Percentiles rank a stretch among this genome's conserved stretches.
These are phyloP conservation scores for Morpho achilles DNA, from an alignment of 2,888 invertebrate species.

Conservation along the genomic window DNA sequence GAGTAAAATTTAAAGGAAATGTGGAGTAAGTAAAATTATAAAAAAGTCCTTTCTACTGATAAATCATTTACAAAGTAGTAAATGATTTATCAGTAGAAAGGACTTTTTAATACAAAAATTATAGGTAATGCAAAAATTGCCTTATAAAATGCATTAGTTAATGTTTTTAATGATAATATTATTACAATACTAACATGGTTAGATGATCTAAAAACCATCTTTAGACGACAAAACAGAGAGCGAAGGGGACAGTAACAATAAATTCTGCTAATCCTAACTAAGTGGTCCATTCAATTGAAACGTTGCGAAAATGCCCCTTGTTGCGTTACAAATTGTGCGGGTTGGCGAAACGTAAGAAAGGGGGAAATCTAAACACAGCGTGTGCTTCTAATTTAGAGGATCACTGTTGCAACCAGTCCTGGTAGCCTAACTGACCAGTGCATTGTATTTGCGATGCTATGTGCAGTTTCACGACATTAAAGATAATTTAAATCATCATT, in stretches of 20 bases:
- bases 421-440: constrained; percentile 11
- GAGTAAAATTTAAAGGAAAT: too few relatives aligned
- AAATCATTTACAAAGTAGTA: too few relatives aligned
- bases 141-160: too few relatives aligned
- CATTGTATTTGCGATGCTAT: background rate
- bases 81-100: too few relatives aligned
- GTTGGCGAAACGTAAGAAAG: constrained; percentile 50
- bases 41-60: too few relatives aligned
- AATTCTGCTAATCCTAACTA: constrained; percentile 42
- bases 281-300: constrained; percentile 59
- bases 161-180: background rate
- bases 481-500: too few relatives aligned
- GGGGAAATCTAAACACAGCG: constrained; percentile 52
- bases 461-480: too few relatives aligned
- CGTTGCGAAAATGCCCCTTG: constrained; percentile 64
- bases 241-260: constrained; percentile 40
- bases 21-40: too few relatives aligned
- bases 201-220: constrained; percentile 34
- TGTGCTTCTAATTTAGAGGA: constrained; percentile 56
- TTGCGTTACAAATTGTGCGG: constrained; percentile 62
- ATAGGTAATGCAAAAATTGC: background rate
- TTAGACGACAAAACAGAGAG: constrained; percentile 36
- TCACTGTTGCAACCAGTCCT: constrained; percentile 48
- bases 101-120: background rate
- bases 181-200: constrained; percentile 18